Evolutionary conservation across 2,797 vertebrate genomes (phyloP).

Genomic region (Tragopan temminckii): DNA sequence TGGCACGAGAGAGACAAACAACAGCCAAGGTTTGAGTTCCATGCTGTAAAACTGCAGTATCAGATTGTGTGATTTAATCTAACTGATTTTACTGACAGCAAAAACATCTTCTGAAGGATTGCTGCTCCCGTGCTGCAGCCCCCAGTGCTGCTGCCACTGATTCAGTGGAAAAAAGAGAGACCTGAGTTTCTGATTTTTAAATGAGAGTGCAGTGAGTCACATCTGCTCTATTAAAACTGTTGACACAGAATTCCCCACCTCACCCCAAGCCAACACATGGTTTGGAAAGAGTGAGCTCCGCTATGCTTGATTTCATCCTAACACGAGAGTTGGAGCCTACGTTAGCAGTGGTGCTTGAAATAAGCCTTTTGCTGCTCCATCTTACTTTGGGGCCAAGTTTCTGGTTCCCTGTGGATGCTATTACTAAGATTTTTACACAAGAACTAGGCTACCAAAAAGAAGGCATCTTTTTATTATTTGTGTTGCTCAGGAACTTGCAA

Average conservation of each 20-base stretch:
- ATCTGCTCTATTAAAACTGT: constrained; percentile 34
- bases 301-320: constrained; percentile 51
- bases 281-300: constrained; percentile 50
- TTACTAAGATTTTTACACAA: constrained; percentile 47
- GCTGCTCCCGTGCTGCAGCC: background rate
- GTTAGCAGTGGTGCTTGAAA: constrained; percentile 20
- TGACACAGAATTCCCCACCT: constrained; percentile 43
- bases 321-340: background rate
- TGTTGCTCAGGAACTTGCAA: constrained; percentile 56
- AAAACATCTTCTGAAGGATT: background rate
- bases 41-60: background rate
- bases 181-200: constrained; percentile 18
- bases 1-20: background rate
- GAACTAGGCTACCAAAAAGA: constrained; percentile 38
- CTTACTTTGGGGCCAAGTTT: constrained; percentile 28
- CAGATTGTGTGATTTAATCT: background rate
- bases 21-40: background rate
- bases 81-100: background rate
- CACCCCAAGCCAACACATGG: background rate
- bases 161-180: background rate
- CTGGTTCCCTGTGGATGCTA: constrained; percentile 41
- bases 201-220: constrained; percentile 12
- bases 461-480: constrained; percentile 35
- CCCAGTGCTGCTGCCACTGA: background rate
- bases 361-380: constrained; percentile 13